Conservation (phyloP, 2,797 vertebrate species). For the Numenius phaeopus region DNA sequence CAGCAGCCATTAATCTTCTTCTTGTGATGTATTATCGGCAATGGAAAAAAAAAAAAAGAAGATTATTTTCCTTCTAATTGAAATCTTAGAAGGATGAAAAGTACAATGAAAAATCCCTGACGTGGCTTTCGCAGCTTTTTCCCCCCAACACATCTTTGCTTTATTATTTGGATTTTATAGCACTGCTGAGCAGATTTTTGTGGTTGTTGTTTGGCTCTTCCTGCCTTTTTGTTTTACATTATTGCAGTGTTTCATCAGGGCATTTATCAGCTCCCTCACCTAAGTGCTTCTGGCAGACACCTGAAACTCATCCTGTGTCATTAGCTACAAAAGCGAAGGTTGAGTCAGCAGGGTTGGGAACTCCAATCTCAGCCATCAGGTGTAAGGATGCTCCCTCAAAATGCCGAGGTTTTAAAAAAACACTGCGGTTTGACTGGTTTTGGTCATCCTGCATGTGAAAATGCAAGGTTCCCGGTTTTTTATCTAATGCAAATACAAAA, state of each 20-base stretch:
- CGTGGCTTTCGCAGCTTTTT: background rate
- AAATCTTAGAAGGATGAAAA: background rate
- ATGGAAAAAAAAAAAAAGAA: background rate
- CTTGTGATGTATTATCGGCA: slow-evolving; percentile 24
- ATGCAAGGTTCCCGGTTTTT: background rate
- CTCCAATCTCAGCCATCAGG: background rate
- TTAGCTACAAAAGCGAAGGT: background rate
- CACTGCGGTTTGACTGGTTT: background rate
- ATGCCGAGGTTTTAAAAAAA: background rate
- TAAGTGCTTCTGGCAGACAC: background rate
- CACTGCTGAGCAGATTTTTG: background rate
- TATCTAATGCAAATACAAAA: background rate
- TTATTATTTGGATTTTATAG: background rate
- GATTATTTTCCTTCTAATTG: slow-evolving; percentile 28
- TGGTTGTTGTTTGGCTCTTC: background rate
- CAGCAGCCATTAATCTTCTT: slow-evolving; percentile 51
- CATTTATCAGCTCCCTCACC: background rate
- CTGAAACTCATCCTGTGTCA: background rate
- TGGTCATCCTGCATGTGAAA: background rate
- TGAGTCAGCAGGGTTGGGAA: background rate
- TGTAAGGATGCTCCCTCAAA: background rate
- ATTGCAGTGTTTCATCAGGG: background rate
- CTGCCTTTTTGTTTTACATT: background rate
- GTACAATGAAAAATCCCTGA: background rate
- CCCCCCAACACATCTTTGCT: background rate